Percentiles rank a stretch among this genome's conserved stretches.
Conservation (phyloP, 2,113 vertebrate species). For the Phocoena phocoena region DNA sequence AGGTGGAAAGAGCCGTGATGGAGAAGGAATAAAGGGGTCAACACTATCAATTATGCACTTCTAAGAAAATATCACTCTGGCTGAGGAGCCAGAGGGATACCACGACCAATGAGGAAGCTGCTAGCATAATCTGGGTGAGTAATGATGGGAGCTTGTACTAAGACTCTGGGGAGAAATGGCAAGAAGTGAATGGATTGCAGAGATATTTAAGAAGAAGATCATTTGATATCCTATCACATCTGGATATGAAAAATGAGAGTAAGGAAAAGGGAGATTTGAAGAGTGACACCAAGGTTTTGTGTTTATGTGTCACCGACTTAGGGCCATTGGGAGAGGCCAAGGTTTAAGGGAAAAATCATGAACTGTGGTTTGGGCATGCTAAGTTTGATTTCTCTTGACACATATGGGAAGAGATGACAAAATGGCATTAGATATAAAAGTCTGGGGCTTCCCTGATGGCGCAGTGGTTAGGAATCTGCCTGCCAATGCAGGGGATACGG, state of each 20-base stretch:
- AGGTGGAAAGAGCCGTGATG: neutral
- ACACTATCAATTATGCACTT: neutral
- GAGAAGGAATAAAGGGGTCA: neutral
- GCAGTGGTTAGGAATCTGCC: too few species aligned
- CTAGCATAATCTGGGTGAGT: neutral
- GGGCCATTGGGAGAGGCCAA: neutral
- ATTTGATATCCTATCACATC: neutral
- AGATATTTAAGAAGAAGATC: conserved; percentile 20
- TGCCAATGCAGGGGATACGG: too few species aligned
- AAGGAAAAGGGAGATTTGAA: neutral
- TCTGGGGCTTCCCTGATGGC: too few species aligned
- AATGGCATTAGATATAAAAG: neutral
- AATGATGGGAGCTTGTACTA: neutral
- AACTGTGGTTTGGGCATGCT: neutral
- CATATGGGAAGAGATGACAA: neutral
- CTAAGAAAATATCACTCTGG: neutral
- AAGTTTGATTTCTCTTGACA: neutral
- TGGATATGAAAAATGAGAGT: neutral
- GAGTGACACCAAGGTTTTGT: neutral
- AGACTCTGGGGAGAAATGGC: neutral
- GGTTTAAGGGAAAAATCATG: neutral
- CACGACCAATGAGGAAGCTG: neutral
- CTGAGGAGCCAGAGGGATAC: neutral
- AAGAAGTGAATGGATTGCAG: neutral
- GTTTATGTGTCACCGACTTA: neutral